phyloP scores from a whole-genome alignment of 1,140 invertebrate genomes.

The Paracyclopina nana region DNA sequence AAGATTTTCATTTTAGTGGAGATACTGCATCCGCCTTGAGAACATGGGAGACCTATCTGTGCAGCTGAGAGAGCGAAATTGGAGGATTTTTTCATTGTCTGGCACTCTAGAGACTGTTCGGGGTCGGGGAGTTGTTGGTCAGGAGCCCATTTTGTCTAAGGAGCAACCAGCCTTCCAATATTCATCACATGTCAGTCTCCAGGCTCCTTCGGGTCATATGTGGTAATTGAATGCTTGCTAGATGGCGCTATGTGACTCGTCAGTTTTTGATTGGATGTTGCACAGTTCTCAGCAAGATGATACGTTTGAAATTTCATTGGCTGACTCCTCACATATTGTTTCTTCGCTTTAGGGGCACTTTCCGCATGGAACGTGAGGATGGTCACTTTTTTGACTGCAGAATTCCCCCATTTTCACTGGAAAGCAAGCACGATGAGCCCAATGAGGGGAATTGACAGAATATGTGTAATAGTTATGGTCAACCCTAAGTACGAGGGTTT shows the following conservation, averaged over 20 bases:
- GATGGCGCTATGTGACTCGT: slow-evolving; percentile 3
- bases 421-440: slow-evolving; percentile 67
- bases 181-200: slow-evolving; percentile 82
- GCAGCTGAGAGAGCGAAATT: slow-evolving; percentile 79
- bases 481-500: too few relatives aligned
- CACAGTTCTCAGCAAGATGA: not conserved
- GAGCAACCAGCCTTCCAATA: slow-evolving; percentile 87
- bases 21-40: slow-evolving; percentile 86
- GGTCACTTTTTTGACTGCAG: slow-evolving; percentile 86
- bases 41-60: slow-evolving; percentile 73
- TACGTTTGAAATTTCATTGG: not conserved
- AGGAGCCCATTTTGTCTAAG: slow-evolving; percentile 75
- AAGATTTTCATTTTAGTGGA: slow-evolving; percentile 44
- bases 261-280: slow-evolving; percentile 11
- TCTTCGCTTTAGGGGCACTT: slow-evolving; percentile 56
- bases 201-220: slow-evolving; percentile 95
- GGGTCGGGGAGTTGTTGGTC: slow-evolving; percentile 78
- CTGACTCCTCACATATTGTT: slow-evolving; percentile 18
- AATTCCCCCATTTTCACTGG: slow-evolving; percentile 85
- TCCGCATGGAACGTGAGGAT: slow-evolving; percentile 86
- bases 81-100: slow-evolving; percentile 85
- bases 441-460: too few relatives aligned
- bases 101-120: slow-evolving; percentile 84
- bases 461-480: too few relatives aligned
- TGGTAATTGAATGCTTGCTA: slow-evolving; percentile 41